Evolutionary conservation across 1,140 invertebrate species (phyloP), one percentile per base, ranked within the genome.

Genomic region (Trinorchestia longiramus): DNA sequence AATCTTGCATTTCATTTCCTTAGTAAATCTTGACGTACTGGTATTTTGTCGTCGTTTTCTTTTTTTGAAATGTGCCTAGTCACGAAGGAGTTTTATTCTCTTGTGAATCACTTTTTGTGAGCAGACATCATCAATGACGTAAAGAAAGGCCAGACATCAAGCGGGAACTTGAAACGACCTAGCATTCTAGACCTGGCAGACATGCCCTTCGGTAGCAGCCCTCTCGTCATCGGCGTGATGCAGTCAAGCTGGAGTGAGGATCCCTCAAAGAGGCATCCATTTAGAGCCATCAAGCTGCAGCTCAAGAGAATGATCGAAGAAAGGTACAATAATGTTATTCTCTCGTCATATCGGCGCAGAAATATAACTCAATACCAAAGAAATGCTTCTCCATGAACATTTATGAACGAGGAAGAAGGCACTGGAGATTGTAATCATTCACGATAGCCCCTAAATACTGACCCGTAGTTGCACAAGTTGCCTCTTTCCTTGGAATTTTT

Each of bases 161-260:
- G 95, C 40, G 96, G 96, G 11, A 96, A 94, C 87, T 87, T 94
- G 17, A 96, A 96, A 44, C 96, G 96, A 0, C 96, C 96, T 42
- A 95, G 95, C 44, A 92, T 96, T 0, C 95, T 96, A 43, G 95
- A 96, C 45, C 92, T 97, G 42, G 77, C 96, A 4, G 95, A 96
- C 95, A 96, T 96, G 96, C 96, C 96, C 17, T 97, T 95, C 47
- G 96, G 96, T 57, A 96, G 95, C 77, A 95, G 95, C 45, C 57
- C 90, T 28, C 44, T 95, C n/a, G 96, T 97, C 3, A 94, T 96
- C 40, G 41, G 11, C 8, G 94, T 95, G 43, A 98, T 99, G 97
- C 98, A 98, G 97, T 97, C 98, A 0, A 98, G 98, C 97, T 99
- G 98, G 98, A 97, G 98, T 94, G 98, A 99, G 97, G 98, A 98